Base-by-base conservation (phyloP, 1,140 invertebrate genomes). In the Drosophila ogumai region DNA sequence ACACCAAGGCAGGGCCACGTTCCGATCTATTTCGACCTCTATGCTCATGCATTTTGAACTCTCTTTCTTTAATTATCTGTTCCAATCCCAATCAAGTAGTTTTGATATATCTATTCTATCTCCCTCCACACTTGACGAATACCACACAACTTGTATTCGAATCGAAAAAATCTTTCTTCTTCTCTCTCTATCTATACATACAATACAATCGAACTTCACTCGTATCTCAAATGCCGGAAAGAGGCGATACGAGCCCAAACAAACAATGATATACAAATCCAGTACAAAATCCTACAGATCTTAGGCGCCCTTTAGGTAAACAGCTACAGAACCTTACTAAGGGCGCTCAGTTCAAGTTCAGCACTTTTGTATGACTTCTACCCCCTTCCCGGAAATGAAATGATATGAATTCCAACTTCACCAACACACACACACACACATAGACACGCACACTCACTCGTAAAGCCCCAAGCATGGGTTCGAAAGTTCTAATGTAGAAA, bases 1-100 rank as follows among this genome's bases (percentile, higher is more conserved):
- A 98, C 93, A 99, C 98, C 72, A 99, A 99, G 96, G 98, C 97
- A 97, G 96, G 64, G 56, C 71, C 61, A 49, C 61, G 75, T 86
- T 86, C 79, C 74, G 22, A 71, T 63, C 40, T 19, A n/a, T 47
- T 55, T 58, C 8, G 44, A 58, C 49, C 38, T 69, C 47, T 65
- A 80, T 65, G 54, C 57, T 63, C 50, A 55, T 67, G 47, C 61
- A 75, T 77, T 68, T 68, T 61, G 36, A 75, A 75, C 43, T 76
- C 22, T 52, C 44, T 77, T 32, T 56, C 46, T 78, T 60, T 78
- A 9, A 38, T 38, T 55, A 25, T 55, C 52, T 71, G 50, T 34
- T 40, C 52, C 50, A 32, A 47, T 49, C 79, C 61, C 44, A 72
- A 72, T 40, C 52, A 64, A 79, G 79, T 87, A 79, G 78, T 72